Evolutionary conservation across 1,140 invertebrate genomes (phyloP).

Genomic region (Drosophila santomea): DNA sequence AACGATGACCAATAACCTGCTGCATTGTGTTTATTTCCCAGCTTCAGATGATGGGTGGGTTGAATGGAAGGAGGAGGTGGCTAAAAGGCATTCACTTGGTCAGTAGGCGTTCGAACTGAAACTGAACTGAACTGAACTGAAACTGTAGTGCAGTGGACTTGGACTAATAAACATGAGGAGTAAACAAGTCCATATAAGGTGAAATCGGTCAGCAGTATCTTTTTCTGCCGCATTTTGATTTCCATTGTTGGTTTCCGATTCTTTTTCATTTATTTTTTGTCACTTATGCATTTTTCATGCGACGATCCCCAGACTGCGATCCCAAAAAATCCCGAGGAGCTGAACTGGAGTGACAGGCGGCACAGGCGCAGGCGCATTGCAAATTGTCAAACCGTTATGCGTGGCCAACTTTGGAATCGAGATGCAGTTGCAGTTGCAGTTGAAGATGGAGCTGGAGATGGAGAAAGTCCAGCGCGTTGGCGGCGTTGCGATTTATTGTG

Average conservation of each 20-base stretch:
- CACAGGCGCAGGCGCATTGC: constrained; percentile 47
- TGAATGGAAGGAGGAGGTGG: constrained; percentile 1
- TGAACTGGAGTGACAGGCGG: constrained; percentile 43
- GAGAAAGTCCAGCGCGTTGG: constrained; percentile 70
- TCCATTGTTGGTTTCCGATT: constrained; percentile 55
- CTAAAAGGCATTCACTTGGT: constrained; percentile 35
- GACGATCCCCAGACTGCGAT: constrained; percentile 20
- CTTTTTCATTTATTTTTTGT: constrained; percentile 7
- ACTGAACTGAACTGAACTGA: constrained; percentile 8
- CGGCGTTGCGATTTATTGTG: constrained; percentile 75
- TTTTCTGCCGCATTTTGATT: constrained; percentile 48
- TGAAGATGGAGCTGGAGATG: constrained; percentile 8
- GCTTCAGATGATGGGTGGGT: not conserved
- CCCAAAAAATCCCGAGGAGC: constrained; percentile 20
- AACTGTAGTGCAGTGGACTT: constrained; percentile 8
- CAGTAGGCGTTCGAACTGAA: constrained; percentile 50
- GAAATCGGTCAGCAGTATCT: constrained; percentile 74
- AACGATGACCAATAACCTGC: constrained; percentile 49
- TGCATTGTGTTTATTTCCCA: constrained; percentile 26
- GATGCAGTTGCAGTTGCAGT: constrained; percentile 9
- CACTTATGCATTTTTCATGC: constrained; percentile 79
- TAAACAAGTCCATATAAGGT: constrained; percentile 77
- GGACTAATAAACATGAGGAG: constrained; percentile 78
- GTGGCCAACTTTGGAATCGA: constrained; percentile 35
- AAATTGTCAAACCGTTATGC: constrained; percentile 77